Evolutionary conservation across 92 coral and sea anemone species (phyloP), one percentile per base, ranked within the genome.

Genomic region (Epizoanthus illoricatus): DNA sequence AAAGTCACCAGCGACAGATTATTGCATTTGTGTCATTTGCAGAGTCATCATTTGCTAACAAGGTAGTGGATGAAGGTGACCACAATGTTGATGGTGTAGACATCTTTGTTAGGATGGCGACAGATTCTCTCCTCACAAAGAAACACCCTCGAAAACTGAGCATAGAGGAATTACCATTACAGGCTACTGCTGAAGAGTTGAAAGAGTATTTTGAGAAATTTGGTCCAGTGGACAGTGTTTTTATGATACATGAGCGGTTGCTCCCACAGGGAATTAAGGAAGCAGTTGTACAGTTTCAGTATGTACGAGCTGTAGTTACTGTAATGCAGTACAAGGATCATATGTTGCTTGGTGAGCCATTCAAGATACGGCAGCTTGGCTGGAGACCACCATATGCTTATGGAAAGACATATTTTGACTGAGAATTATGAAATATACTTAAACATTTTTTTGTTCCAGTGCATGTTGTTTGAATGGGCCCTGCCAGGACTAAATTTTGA

Each of bases 1-100:
- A 63, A 20, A 78, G 59, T 41, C 43, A 58, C 16, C 23, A 78
- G 16, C 82, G 82, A 0, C 19, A 78, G 20, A 41, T 78, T 6
- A 63, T 78, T 64, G 82, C 87, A 36, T 80, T 89, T 45, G 84
- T 89, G 39, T 59, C 86, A 10, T 89, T 83, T 72, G 72, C 76
- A 40, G 81, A 84, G 17, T 19, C 81, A 16, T 78, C 84, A 19
- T 87, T 79, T 24, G 72, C 87, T 58, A 36, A 79, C 61, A 79
- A 78, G 16, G 84, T 85, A 2, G 73, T 78, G 11, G 45, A 21
- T 10, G 43, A 86, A 71, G 85, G 71, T 7, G 33, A 24, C 65
- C 90, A 83, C 33, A 3, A 24, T 24, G 59, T 89, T 57, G 85
- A 78, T 13, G 90, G 82, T 23, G 76, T 63, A 33, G 42, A 76